Base-by-base conservation (phyloP, 2,888 invertebrate species). In the Abrostola triplasia region DNA sequence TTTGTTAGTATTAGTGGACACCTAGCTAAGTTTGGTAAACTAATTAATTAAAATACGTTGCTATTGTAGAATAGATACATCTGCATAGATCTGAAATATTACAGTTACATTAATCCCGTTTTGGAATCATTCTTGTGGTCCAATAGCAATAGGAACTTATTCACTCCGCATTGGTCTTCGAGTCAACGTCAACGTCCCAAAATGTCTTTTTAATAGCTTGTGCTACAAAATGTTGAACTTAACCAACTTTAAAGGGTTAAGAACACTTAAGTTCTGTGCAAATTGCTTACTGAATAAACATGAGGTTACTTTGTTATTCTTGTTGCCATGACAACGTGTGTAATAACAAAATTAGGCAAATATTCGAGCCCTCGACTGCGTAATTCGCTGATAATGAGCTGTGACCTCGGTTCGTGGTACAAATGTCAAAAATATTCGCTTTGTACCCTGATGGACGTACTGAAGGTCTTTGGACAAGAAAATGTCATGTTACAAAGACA, bases 331-430 rank as follows among this genome's bases (percentile, higher is more conserved):
- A 84, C 70, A 63, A 92, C 90, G 70, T 50, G 76, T 81, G 84
- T 88, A 89, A 85, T 90, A 92, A 92, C 92, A 93, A 89, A 89
- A 90, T 92, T 91, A 88, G 86, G 89, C 84, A 88, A 89, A 88
- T 86, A 85, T 79, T 73, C 75, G 48, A 64, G 57, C 69, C 51
- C 36, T 63, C 59, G 56, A 64, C 50, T 53, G n/a, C 59, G 62
- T 71, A 57, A 64, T 72, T 64, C 13, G 60, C 58, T 61, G 66
- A 74, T 81, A 79, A 77, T 79, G 69, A 78, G 64, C 50, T 44
- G 48, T 59, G 76, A 75, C 81, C 81, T 83, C 64, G 70, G 61
- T 6, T 44, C 36, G 58, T 54, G 58, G 52, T 12, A 56, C 36
- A 61, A 55, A 65, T 64, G 61, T 56, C 63, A 55, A 63, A 67